These are phyloP conservation scores for Zapus hudsonius DNA, from an alignment of 2,113 vertebrate species.

Conservation along the genomic window DNA sequence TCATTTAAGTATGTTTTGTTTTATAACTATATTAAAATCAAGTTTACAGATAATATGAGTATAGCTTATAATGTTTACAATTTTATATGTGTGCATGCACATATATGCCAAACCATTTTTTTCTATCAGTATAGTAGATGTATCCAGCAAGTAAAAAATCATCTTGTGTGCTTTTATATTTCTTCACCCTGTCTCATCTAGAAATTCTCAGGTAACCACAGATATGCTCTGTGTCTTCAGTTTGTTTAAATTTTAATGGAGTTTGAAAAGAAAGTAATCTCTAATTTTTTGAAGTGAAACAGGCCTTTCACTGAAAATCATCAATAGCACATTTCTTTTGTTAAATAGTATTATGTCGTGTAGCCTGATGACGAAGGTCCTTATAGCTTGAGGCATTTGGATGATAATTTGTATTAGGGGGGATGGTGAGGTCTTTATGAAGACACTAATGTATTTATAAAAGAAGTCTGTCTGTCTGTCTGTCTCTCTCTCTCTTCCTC, in stretches of 20 bases:
- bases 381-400: background rate
- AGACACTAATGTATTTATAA: background rate
- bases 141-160: background rate
- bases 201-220: background rate
- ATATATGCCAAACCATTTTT: background rate
- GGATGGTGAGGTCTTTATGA: background rate
- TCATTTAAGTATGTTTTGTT: background rate
- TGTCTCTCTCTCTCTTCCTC: background rate
- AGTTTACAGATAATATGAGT: background rate
- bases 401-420: background rate
- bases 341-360: background rate
- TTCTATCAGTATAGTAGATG: background rate
- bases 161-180: background rate
- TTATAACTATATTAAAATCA: background rate
- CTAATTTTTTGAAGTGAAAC: background rate
- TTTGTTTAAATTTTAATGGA: background rate
- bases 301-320: background rate
- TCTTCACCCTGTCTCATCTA: background rate
- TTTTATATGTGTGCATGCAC: background rate
- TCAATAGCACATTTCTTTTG: background rate
- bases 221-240: background rate
- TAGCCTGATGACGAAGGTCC: background rate
- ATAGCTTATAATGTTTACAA: background rate
- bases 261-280: background rate
- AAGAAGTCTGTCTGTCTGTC: background rate